Evolutionary conservation across 2,113 vertebrate genomes (phyloP).

Genomic region (Clinocottus analis): DNA sequence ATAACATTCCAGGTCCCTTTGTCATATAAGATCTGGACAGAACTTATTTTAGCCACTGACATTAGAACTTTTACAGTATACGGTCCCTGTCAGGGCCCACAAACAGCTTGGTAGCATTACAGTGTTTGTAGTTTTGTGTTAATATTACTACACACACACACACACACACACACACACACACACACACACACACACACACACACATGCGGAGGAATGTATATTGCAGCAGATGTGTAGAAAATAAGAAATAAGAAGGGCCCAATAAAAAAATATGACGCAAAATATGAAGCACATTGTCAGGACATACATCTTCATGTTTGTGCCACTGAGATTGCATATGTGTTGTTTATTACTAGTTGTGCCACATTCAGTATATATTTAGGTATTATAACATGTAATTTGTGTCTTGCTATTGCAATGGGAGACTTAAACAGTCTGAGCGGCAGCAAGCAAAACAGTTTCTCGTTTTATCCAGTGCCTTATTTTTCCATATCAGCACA

Average conservation of each 20-base stretch:
- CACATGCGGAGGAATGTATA: no score
- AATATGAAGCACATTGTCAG: constrained; percentile 16
- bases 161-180: no score
- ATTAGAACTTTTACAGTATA: constrained; percentile 58
- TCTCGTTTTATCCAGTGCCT: constrained; percentile 7
- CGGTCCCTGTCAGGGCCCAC: constrained; percentile 32
- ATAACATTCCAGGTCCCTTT: neutral
- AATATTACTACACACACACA: constrained; percentile 42
- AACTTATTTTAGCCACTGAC: constrained; percentile 44
- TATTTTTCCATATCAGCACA: constrained; percentile 33
- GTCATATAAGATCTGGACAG: constrained; percentile 41
- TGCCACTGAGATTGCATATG: neutral
- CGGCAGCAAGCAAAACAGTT: neutral
- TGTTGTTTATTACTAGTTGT: neutral
- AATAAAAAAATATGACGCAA: no score
- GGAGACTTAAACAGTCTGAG: neutral
- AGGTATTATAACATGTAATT: neutral
- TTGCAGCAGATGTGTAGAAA: constrained; percentile 17
- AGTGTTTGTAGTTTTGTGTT: constrained; percentile 34
- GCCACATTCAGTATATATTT: neutral
- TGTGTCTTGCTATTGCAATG: neutral
- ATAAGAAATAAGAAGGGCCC: neutral
- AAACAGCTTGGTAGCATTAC: constrained; percentile 57
- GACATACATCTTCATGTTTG: neutral
- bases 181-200: no score